Evolutionary conservation across 2,888 invertebrate genomes (phyloP), one percentile per base, ranked within the genome.

Genomic region (Pelosia muscerda): DNA sequence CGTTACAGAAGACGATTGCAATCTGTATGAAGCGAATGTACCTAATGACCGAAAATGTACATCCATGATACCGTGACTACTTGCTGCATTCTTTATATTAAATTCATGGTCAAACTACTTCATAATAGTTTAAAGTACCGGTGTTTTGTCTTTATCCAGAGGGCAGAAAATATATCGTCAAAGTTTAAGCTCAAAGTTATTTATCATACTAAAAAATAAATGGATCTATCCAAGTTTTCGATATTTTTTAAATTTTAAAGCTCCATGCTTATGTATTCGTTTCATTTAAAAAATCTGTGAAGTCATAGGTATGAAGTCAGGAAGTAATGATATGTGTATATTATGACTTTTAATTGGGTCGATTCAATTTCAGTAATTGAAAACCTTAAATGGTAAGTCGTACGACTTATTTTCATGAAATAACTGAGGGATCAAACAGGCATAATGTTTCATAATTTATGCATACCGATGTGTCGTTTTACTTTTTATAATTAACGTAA

Each of bases 41-140:
- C n/a, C n/a, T n/a, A 83, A 79, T 72, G 53, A 74, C 74, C 72
- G 66, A 76, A 76, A 81, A 73, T 74, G 67, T 78, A 69, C 77
- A 81, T 82, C 84, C 76, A 75, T 73, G 58, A 75, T 80, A 77
- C 76, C 71, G 63, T 69, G 65, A 67, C 63, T 67, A 65, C 65
- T 72, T 57, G 56, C 28, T 63, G 72, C 62, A 69, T 72, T 74
- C 66, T 68, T 76, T 65, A 75, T 74, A 75, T 71, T 71, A 75
- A n/a, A 72, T 74, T 78, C 72, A 81, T 65, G 75, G 78, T 71
- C 68, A 68, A 66, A 58, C 28, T 38, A 63, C 69, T 63, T 57
- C 0, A 10, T 55, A 25, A 22, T 25, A 22, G 11, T 26, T 57
- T 26, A 31, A 38, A 34, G 28, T 25, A 53, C 13, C 22, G 6